A percentile compares a stretch with the other conserved stretches of the same genome.
Evolutionary conservation across 2,797 vertebrate genomes (phyloP).

Genomic region (Semaprochilodus insignis): DNA sequence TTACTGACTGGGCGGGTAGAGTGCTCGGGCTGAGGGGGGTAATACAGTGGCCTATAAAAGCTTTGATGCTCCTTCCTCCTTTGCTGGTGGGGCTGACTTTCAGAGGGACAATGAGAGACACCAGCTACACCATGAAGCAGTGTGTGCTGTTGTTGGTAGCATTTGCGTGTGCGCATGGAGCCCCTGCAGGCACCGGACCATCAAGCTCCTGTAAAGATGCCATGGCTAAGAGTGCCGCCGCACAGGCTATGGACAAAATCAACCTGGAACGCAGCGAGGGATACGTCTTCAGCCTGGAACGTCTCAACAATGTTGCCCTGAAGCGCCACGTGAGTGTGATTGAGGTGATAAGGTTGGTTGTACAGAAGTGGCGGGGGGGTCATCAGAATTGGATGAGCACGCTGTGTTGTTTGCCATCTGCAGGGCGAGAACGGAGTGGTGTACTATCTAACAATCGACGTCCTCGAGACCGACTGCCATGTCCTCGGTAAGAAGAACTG

Average conservation of each 20-base stretch:
- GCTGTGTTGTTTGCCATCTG: not conserved
- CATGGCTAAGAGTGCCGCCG: slow-evolving; percentile 49
- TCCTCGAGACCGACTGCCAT: slow-evolving; percentile 78
- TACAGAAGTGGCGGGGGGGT: not conserved
- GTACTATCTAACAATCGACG: slow-evolving; percentile 76
- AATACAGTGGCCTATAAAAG: slow-evolving; percentile 50
- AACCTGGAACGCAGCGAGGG: slow-evolving; percentile 75
- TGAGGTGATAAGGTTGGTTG: not conserved
- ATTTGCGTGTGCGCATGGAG: slow-evolving; percentile 53
- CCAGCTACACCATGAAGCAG: slow-evolving; percentile 69
- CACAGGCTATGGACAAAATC: slow-evolving; percentile 71
- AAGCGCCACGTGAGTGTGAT: slow-evolving; percentile 71
- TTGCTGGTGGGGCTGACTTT: slow-evolving; percentile 22
- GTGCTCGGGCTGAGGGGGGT: slow-evolving; percentile 29
- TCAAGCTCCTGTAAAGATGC: slow-evolving; percentile 69
- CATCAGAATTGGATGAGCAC: not conserved
- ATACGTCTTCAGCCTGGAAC: slow-evolving; percentile 71
- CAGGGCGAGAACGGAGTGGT: slow-evolving; percentile 58
- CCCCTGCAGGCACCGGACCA: slow-evolving; percentile 60
- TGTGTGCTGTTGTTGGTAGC: slow-evolving; percentile 62
- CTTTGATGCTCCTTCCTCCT: not conserved
- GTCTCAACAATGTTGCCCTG: slow-evolving; percentile 71
- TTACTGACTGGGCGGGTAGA: slow-evolving; percentile 38
- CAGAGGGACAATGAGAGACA: slow-evolving; percentile 6
- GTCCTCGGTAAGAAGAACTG: slow-evolving; percentile 70